Base-by-base conservation (phyloP, 1,140 invertebrate species). In the Proales similis region DNA sequence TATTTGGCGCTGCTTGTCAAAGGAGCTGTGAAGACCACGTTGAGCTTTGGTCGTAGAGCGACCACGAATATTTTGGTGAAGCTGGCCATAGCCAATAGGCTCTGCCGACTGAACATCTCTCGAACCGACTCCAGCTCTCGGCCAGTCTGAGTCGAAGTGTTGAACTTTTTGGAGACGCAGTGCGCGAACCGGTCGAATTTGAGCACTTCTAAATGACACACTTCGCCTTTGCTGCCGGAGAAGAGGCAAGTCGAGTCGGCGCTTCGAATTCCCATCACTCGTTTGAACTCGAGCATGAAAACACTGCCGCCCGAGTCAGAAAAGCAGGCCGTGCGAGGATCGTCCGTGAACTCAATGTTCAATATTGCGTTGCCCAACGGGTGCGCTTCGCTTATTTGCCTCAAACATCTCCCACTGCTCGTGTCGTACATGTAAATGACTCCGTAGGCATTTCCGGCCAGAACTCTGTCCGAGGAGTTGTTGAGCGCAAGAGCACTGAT, bases 251-350 rank as follows among this genome's bases (percentile, higher is more conserved):
- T 85, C 0, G 87, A 87, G 65, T 87, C 85, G 71, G 86, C 89
- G 7, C 85, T 85, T 49, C 90, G 79, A 3, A 92, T 85, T 3
- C 90, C 90, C 69, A 95, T 81, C 5, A 87, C 83, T 60, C 90
- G 79, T 60, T 72, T 90, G 68, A 95, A 91, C 68, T 83, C 86
- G 11, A 97, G 78, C 68, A 95, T 86, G 82, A 93, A 97, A 2
- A 97, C 91, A n/a, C 89, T 94, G 1, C 93, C 93, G 12, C 91
- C 90, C 63, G 88, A 93, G 73, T 98, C 92, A 19, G 88, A 85
- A 46, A 88, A 87, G 12, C 95, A 74, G 4, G 87, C 87, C 47
- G 88, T 71, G 4, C 82, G 83, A 27, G 82, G 80, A 64, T 80
- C 81, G 76, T 86, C 85, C 72, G 85, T 85, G 70, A 86, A 87